Evolutionary conservation across 1,140 invertebrate species (phyloP).

Genomic region (Steinernema khuongi): DNA sequence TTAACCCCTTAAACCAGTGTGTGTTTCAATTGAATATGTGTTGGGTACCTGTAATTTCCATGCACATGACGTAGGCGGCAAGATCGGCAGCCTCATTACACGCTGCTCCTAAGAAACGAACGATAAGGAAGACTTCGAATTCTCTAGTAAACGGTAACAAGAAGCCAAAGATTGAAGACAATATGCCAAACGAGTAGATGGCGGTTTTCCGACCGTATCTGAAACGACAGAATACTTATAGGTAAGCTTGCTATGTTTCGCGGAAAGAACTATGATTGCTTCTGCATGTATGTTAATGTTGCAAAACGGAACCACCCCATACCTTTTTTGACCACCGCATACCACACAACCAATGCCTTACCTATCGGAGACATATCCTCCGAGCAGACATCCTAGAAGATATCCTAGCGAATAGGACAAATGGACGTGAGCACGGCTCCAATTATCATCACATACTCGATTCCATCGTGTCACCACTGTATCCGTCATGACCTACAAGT

Average conservation of each 20-base stretch:
- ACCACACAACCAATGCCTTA: conserved; percentile 15
- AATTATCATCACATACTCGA: conserved; percentile 57
- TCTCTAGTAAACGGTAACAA: conserved; percentile 52
- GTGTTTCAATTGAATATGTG: background rate
- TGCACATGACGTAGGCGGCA: conserved; percentile 47
- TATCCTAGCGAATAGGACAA: conserved; percentile 57
- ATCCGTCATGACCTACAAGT: conserved; percentile 44
- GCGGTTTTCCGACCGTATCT: conserved; percentile 51
- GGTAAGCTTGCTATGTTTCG: background rate
- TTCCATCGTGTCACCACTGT: conserved; percentile 56
- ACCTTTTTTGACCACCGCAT: background rate
- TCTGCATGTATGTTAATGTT: background rate
- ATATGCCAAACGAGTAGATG: conserved; percentile 48
- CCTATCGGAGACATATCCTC: conserved; percentile 54
- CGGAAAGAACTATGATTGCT: background rate
- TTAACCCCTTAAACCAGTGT: conserved; percentile 19
- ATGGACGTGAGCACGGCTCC: conserved; percentile 55
- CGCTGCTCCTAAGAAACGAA: conserved; percentile 52
- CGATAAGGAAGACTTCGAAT: conserved; percentile 54
- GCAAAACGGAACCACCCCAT: background rate
- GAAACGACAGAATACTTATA: conserved; percentile 1
- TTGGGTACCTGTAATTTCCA: conserved; percentile 52
- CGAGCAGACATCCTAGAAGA: conserved; percentile 53
- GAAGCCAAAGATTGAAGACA: conserved; percentile 56
- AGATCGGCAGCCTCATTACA: conserved; percentile 55